Evolutionary conservation across 2,888 invertebrate genomes (phyloP).

Genomic region (Rhamphomyia laevipes): DNA sequence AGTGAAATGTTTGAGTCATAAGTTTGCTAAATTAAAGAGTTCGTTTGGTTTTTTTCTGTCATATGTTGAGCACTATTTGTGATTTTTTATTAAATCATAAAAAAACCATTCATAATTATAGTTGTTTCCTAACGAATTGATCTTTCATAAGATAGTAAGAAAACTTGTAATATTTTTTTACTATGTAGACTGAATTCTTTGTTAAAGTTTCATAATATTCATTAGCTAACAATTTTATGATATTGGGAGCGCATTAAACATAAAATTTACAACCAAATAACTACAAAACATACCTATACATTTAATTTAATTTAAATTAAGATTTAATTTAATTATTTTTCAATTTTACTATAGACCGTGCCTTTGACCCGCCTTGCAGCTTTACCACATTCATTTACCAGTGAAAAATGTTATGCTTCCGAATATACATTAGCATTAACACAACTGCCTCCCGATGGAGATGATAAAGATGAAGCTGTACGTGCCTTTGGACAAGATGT

Average conservation of each 20-base stretch:
- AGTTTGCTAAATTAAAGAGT: constrained; percentile 32
- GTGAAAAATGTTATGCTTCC: constrained; percentile 69
- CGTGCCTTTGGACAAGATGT: constrained; percentile 50
- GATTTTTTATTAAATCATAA: no score
- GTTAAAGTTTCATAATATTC: no score
- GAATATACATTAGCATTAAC: constrained; percentile 80
- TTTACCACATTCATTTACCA: constrained; percentile 64
- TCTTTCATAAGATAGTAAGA: no score
- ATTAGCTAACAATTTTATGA: no score
- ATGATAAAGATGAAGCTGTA: constrained; percentile 65
- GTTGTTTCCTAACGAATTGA: no score
- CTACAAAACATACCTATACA: neutral
- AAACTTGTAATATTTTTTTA: no score
- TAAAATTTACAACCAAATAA: no score
- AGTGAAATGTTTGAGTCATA: constrained; percentile 40
- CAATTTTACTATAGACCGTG: constrained; percentile 39
- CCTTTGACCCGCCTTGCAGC: constrained; percentile 62
- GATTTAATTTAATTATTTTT: constrained; percentile 1
- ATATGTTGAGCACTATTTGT: no score
- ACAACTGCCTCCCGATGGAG: constrained; percentile 74
- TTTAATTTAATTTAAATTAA: neutral
- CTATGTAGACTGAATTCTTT: no score
- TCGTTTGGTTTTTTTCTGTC: no score
- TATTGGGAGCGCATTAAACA: no score
- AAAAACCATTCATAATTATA: no score